A percentile compares a stretch with the other conserved stretches of the same genome.
Evolutionary conservation across 2,888 invertebrate species (phyloP).

Genomic region (Charanyca ferruginea): DNA sequence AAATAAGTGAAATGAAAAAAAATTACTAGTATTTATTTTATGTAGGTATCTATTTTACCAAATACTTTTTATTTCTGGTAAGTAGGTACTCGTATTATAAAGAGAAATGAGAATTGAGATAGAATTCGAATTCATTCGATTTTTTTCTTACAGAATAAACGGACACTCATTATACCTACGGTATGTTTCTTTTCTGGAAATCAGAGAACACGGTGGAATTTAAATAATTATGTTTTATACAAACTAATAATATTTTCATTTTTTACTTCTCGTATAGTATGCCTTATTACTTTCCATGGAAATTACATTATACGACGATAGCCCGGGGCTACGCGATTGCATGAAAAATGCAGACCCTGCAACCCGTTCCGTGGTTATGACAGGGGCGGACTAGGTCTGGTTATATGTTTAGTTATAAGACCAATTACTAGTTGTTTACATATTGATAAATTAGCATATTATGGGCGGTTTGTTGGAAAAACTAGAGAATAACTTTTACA

Average conservation of each 20-base stretch:
- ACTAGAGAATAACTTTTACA: not conserved
- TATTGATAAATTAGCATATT: not conserved
- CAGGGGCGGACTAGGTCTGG: conserved; percentile 7
- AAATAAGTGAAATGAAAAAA: too few species aligned
- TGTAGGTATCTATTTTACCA: too few species aligned
- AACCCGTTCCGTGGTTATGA: conserved; percentile 25
- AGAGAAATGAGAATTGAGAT: too few species aligned
- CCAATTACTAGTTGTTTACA: conserved; percentile 1
- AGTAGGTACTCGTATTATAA: too few species aligned
- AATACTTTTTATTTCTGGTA: too few species aligned
- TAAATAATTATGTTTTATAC: not conserved
- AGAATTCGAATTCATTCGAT: too few species aligned
- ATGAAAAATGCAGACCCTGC: conserved; percentile 14
- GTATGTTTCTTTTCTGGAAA: too few species aligned
- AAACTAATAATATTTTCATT: not conserved
- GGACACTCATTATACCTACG: too few species aligned
- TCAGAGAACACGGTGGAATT: not conserved
- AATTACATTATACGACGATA: conserved; percentile 7
- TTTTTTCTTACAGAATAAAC: too few species aligned
- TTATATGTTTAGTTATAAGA: not conserved
- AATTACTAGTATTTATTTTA: too few species aligned
- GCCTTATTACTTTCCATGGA: conserved; percentile 11
- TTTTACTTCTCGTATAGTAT: not conserved
- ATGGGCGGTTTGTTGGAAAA: not conserved
- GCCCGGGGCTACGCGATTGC: not conserved